Base-by-base conservation (phyloP, 2,113 vertebrate species). In the Spheniscus mendiculus region DNA sequence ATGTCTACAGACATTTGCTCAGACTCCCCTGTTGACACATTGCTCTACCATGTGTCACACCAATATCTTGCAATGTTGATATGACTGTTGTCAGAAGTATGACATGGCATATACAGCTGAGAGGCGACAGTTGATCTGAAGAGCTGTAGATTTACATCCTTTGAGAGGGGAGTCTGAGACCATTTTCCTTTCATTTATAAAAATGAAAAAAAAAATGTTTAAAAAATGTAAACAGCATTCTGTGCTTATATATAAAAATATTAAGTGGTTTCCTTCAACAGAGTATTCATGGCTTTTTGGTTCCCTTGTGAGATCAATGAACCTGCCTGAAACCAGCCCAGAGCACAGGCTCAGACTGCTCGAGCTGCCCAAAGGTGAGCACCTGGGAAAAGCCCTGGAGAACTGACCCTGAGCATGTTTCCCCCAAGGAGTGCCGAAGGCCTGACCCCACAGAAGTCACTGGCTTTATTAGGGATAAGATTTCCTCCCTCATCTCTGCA, bases 81-180 rank as follows among this genome's bases (percentile, higher is more conserved):
- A 27, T n/a, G 40, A 47, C 61, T 97, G 56, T 71, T 85, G 81
- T 94, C 89, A 96, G 66, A 79, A 93, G 74, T 9, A 44, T 70
- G 49, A 88, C 79, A 88, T 18, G 50, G 55, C 66, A 86, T 17
- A 83, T 18, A 88, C 20, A 80, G 78, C 70, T 87, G 91, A 83
- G 71, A 91, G 45, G 66, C 0, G 0, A 83, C 61, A 88, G 45
- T 2, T 82, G 69, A 87, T 87, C 50, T 58, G 73, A 90, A 80
- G 74, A 89, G 27, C n/a, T 69, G 44, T 49, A 63, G 47, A 80
- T 89, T 76, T 77, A 12, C 49, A 62, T 69, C 90, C 87, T 89
- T 87, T 56, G 56, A 95, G 61, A 67, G 3, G 2, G 6, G 8
- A 84, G 9, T 29, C 58, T 89, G 61, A 89, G 19, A 89, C 2